Evolutionary conservation across 1,140 invertebrate species (phyloP), one percentile per base, ranked within the genome.

Genomic region (Drosophila arawakana): DNA sequence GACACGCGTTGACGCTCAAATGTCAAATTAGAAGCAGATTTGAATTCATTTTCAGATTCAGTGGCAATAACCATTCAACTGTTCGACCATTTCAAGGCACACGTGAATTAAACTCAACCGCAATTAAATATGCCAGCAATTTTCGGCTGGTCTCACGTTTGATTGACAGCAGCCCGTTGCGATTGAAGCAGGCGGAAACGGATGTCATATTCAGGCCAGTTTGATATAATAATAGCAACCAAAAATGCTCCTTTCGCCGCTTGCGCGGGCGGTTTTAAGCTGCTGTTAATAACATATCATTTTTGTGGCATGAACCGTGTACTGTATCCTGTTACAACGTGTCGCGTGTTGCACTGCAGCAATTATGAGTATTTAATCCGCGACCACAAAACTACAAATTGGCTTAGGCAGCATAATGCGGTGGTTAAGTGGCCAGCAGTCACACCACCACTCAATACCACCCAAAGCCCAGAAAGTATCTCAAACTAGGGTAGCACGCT

Each of bases 351-450:
- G 8, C 73, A 69, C 15, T 57, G 70, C 70, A 52, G 63, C 80
- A 88, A 86, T 88, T 88, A 88, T 88, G 76, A 57, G 76, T 67
- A 89, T 67, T 85, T 88, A 88, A 88, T 88, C 83, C 83, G 66
- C 37, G 68, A 62, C 76, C 76, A 72, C 82, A 77, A 61, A 89
- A 88, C 83, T 88, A 83, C 73, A 80, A 88, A 88, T 88, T 83
- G 80, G 83, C 57, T 88, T 76, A 82, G 62, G 58, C 50, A 55
- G 43, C 55, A 47, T 73, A 67, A 70, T 68, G 69, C 62, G 65
- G 10, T 52, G 83, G 47, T 55, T 39, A 88, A 88, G 80, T 88
- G 83, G 80, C 73, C 73, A 79, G 65, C 81, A 73, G 58, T 68
- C 47, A 35, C n/a, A 50, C 61, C 61, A 71, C 54, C 49, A 39